Conservation (phyloP, 2,797 vertebrate species). For the Staurois parvus region DNA sequence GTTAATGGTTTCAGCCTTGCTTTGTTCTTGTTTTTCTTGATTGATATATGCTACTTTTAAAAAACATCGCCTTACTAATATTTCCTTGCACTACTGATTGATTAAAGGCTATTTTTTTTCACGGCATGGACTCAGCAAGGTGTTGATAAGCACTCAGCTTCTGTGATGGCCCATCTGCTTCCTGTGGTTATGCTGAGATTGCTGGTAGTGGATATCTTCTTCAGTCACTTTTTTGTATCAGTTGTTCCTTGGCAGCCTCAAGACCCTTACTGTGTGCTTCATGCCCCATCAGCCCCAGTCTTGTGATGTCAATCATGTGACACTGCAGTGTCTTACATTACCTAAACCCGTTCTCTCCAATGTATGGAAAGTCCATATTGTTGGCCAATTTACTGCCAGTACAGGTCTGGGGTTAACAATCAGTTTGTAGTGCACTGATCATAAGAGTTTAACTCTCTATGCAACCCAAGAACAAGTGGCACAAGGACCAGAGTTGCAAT, state of each 20-base stretch:
- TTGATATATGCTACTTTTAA: not conserved
- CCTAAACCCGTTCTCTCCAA: too few species aligned
- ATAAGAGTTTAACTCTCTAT: not conserved
- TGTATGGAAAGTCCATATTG: not conserved
- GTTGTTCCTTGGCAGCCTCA: not conserved
- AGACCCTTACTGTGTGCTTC: not conserved
- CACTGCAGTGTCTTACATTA: too few species aligned
- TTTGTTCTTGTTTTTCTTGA: constrained; percentile 12
- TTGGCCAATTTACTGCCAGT: not conserved
- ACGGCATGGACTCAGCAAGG: not conserved
- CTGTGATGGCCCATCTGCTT: not conserved
- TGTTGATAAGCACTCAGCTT: not conserved
- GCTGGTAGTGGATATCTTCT: not conserved
- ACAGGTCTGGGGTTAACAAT: not conserved
- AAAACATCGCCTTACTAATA: not conserved
- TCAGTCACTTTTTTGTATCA: not conserved
- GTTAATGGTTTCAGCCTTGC: constrained; percentile 17
- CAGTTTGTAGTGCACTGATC: not conserved
- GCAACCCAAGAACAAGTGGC: too few species aligned
- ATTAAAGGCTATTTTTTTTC: not conserved
- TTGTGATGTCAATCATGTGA: not conserved
- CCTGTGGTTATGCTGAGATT: not conserved
- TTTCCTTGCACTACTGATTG: not conserved
- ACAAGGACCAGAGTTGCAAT: not conserved
- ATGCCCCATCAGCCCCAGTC: not conserved